Percentiles rank a stretch among this genome's conserved stretches.
phyloP scores from a whole-genome alignment of 2,888 invertebrate genomes.

The Agriopis marginaria region DNA sequence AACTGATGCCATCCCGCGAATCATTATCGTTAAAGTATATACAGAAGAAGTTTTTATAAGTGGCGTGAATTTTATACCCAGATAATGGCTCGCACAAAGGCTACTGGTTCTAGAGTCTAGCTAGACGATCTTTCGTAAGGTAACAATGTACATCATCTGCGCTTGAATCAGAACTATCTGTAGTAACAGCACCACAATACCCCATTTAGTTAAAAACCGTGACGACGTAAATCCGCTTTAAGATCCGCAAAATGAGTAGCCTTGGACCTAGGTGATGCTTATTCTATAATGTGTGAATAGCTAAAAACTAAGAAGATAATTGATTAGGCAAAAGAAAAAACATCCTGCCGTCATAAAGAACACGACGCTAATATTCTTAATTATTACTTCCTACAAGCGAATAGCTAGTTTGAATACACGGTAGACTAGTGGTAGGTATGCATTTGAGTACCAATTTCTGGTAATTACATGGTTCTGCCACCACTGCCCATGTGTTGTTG shows the following conservation, averaged over 20 bases:
- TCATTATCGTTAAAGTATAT: too few relatives aligned
- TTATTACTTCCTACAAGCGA: conserved; percentile 5
- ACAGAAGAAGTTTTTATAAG: too few relatives aligned
- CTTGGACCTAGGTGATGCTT: background rate
- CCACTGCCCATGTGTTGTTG: background rate
- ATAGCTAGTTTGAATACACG: background rate
- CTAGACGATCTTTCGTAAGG: too few relatives aligned
- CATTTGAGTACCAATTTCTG: background rate
- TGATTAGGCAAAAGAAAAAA: conserved; percentile 7
- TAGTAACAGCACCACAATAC: background rate
- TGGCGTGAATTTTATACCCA: too few relatives aligned
- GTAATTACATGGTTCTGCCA: conserved; percentile 5
- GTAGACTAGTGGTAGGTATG: background rate
- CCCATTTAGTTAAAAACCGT: background rate
- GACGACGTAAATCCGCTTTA: background rate
- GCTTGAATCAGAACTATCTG: too few relatives aligned
- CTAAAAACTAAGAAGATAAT: background rate
- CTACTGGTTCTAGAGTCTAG: too few relatives aligned
- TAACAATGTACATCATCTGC: too few relatives aligned
- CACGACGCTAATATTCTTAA: conserved; percentile 14
- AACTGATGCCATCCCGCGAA: too few relatives aligned
- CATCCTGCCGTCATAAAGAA: background rate
- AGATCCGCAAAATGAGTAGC: background rate
- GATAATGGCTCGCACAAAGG: too few relatives aligned
- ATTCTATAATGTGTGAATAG: conserved; percentile 3